Conservation (phyloP, 2,888 invertebrate genomes). For the Steromphala cineraria region DNA sequence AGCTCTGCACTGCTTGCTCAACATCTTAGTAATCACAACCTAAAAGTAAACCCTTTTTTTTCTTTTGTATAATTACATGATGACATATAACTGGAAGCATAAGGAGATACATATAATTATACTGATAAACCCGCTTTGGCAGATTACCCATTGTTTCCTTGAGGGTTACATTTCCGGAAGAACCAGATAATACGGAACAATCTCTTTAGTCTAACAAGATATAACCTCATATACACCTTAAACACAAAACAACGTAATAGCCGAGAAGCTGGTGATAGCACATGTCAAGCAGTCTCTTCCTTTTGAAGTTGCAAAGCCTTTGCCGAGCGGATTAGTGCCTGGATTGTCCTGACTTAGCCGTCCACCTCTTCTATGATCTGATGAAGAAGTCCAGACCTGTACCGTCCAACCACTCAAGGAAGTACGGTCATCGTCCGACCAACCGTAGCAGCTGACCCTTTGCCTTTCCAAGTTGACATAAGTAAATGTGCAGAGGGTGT, state of each 20-base stretch:
- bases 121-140: no score
- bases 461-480: background rate
- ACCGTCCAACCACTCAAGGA: background rate
- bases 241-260: background rate
- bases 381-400: background rate
- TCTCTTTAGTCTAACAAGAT: no score
- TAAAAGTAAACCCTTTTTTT: no score
- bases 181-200: no score
- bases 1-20: no score
- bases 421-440: background rate
- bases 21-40: no score
- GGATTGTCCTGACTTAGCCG: background rate
- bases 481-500: conserved; percentile 11
- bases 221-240: background rate
- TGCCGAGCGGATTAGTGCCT: background rate
- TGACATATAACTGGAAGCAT: no score
- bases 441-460: background rate
- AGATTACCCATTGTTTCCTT: no score
- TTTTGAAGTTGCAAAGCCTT: background rate
- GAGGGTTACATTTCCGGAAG: no score
- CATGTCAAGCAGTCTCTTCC: background rate
- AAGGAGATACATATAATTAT: no score
- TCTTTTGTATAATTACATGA: no score
- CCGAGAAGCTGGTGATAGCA: background rate
- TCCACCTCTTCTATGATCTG: background rate